Evolutionary conservation across 2,888 invertebrate genomes (phyloP).

Genomic region (Drosophila fulvimacula): DNA sequence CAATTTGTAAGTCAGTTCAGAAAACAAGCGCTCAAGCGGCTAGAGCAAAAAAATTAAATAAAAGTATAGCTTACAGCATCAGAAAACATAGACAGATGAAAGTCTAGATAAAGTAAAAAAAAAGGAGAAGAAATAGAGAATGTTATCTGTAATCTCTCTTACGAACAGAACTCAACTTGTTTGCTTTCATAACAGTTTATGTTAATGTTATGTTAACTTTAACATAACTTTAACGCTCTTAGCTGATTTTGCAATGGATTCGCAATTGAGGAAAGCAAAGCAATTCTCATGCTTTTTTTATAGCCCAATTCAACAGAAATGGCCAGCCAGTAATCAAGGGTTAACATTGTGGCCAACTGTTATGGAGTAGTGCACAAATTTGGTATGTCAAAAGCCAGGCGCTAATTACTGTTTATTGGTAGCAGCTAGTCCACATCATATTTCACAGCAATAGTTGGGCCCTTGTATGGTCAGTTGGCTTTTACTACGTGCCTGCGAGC

Average conservation of each 20-base stretch:
- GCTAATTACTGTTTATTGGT: slow-evolving; percentile 73
- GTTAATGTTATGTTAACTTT: slow-evolving; percentile 1
- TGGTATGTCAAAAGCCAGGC: slow-evolving; percentile 49
- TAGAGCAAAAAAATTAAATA: slow-evolving; percentile 1
- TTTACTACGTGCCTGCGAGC: slow-evolving; percentile 69
- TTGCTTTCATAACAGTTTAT: neutral
- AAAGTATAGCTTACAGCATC: slow-evolving; percentile 12
- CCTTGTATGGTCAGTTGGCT: slow-evolving; percentile 72
- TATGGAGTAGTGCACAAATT: slow-evolving; percentile 50
- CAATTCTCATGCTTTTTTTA: slow-evolving; percentile 6
- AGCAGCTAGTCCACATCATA: slow-evolving; percentile 68
- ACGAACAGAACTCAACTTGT: neutral
- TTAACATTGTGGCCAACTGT: slow-evolving; percentile 27
- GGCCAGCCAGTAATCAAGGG: slow-evolving; percentile 18
- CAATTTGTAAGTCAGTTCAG: slow-evolving; percentile 66
- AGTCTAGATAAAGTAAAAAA: neutral
- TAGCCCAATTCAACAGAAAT: neutral
- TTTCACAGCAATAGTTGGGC: slow-evolving; percentile 74
- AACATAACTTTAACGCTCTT: neutral
- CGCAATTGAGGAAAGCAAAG: neutral
- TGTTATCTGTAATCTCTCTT: neutral
- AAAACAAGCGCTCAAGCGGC: slow-evolving; percentile 33
- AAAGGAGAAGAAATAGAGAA: neutral
- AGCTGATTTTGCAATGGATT: neutral
- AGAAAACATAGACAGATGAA: neutral